phyloP scores from a whole-genome alignment of 2,113 vertebrate species.

The Dryoscopus gambensis region DNA sequence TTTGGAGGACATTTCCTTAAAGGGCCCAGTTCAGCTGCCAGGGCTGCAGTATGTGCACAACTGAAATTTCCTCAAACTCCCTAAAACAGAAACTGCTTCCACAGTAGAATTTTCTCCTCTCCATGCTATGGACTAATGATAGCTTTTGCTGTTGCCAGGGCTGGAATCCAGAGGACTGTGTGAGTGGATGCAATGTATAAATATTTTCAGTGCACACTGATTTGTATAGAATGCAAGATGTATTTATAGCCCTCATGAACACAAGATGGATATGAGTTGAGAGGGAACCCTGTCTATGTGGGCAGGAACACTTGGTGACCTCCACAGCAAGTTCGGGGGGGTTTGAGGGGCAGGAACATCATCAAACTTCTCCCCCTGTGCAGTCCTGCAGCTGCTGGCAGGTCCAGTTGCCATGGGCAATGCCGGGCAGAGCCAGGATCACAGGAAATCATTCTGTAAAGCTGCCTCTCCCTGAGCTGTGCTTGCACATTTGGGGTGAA shows the following conservation, averaged over 20 bases:
- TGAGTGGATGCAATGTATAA: not conserved
- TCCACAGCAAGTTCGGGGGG: rapidly evolving
- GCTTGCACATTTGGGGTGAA: not conserved
- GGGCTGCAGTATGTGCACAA: not conserved
- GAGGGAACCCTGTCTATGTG: not conserved
- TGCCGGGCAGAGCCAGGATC: rapidly evolving
- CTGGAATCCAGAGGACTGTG: not conserved
- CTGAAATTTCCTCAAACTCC: not conserved
- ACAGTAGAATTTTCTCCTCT: not conserved
- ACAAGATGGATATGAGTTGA: not conserved
- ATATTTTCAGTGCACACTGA: not conserved
- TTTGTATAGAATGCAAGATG: not conserved
- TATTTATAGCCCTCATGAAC: conserved; percentile 30
- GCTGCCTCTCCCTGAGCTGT: not conserved
- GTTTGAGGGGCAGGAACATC: not conserved
- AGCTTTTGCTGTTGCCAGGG: not conserved
- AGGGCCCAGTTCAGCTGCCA: not conserved
- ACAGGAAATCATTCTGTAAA: rapidly evolving
- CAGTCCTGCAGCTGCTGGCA: not conserved
- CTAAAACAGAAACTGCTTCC: not conserved
- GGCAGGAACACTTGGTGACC: not conserved
- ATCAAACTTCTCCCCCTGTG: not conserved
- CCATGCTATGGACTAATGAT: not conserved
- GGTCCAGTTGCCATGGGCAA: not conserved
- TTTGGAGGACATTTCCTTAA: conserved; percentile 54